Percentiles rank a stretch among this genome's conserved stretches.
phyloP scores from a whole-genome alignment of 1,140 invertebrate species.

The Listronotus bonariensis region DNA sequence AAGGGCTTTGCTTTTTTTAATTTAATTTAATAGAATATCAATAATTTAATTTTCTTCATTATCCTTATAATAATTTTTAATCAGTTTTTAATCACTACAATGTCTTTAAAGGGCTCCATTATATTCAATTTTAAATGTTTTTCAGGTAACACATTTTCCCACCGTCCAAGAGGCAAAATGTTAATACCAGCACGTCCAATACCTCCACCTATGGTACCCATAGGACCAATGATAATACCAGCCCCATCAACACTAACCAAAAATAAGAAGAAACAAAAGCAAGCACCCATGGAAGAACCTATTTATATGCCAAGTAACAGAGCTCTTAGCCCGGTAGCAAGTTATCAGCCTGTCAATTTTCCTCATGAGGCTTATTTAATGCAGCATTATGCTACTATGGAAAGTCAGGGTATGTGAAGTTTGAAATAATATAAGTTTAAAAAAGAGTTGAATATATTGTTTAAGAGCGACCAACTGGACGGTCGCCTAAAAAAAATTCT shows the following conservation, averaged over 20 bases:
- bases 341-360: slow-evolving; percentile 66
- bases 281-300: slow-evolving; percentile 61
- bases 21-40: too few relatives aligned
- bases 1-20: too few relatives aligned
- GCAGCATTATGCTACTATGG: slow-evolving; percentile 64
- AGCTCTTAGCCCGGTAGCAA: slow-evolving; percentile 64
- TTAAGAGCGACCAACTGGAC: too few relatives aligned
- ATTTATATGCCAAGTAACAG: slow-evolving; percentile 65
- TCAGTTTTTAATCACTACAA: too few relatives aligned
- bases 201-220: slow-evolving; percentile 54
- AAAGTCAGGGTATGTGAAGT: slow-evolving; percentile 49
- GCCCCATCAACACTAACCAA: slow-evolving; percentile 43
- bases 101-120: too few relatives aligned
- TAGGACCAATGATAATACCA: slow-evolving; percentile 50
- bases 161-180: slow-evolving; percentile 53
- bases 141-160: slow-evolving; percentile 47
- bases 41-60: too few relatives aligned
- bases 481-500: too few relatives aligned
- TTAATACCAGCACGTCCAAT: slow-evolving; percentile 53
- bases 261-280: slow-evolving; percentile 47
- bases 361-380: slow-evolving; percentile 66
- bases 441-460: too few relatives aligned
- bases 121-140: too few relatives aligned
- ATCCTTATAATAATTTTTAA: too few relatives aligned
- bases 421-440: too few relatives aligned